These are phyloP conservation scores for Torymus aiolomorphi DNA, from an alignment of 2,888 invertebrate genomes.

Conservation along the genomic window DNA sequence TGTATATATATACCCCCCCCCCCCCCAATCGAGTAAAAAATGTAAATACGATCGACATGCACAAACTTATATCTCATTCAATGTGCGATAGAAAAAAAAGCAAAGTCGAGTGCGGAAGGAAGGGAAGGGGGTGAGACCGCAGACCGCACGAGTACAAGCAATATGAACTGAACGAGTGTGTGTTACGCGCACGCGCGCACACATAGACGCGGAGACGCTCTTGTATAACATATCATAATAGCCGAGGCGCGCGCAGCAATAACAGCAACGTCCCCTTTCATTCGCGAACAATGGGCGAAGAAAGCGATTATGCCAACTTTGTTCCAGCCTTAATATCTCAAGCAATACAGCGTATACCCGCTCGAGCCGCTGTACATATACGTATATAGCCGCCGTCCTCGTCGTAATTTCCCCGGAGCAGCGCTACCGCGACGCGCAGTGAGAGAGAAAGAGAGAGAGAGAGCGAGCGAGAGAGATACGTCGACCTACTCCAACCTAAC, in stretches of 20 bases:
- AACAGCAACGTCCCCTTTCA: conserved; percentile 46
- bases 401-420: too few relatives aligned
- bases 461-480: not conserved
- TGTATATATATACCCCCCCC: too few relatives aligned
- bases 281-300: conserved; percentile 42
- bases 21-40: too few relatives aligned
- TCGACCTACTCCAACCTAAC: conserved; percentile 47
- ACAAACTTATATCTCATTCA: not conserved
- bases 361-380: too few relatives aligned
- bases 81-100: not conserved
- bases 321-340: conserved; percentile 34
- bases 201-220: conserved; percentile 17
- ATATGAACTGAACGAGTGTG: too few relatives aligned
- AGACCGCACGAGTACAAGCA: too few relatives aligned
- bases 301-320: conserved; percentile 41
- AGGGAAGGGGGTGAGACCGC: not conserved
- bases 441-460: too few relatives aligned
- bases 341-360: not conserved
- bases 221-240: conserved; percentile 23
- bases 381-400: too few relatives aligned
- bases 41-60: not conserved
- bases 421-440: too few relatives aligned
- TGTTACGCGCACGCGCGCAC: conserved; percentile 45
- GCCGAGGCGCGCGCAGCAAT: conserved; percentile 29
- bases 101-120: not conserved